phyloP scores from a whole-genome alignment of 2,797 vertebrate genomes.

The Toxotes lorentzi region DNA sequence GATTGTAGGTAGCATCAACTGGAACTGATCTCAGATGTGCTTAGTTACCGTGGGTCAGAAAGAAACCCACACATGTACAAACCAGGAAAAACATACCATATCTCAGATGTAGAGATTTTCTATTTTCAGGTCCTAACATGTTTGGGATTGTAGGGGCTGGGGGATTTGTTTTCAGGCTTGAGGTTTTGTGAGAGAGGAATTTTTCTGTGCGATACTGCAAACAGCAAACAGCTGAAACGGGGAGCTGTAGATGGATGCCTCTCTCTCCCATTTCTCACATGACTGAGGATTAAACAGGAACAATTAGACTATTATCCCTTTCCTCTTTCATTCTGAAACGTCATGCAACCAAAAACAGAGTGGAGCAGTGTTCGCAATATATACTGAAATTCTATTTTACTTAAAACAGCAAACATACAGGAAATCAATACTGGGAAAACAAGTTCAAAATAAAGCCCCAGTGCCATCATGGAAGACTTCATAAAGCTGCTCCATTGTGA shows the following conservation, averaged over 20 bases:
- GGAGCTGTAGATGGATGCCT: not conserved
- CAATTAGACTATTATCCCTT: constrained; percentile 25
- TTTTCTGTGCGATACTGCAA: constrained; percentile 28
- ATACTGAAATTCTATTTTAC: not conserved
- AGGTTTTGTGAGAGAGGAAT: constrained; percentile 21
- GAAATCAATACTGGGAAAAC: not conserved
- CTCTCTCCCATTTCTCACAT: constrained; percentile 35
- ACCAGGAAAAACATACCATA: not conserved
- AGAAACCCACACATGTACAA: not conserved
- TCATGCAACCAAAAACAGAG: constrained; percentile 2
- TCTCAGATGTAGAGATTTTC: not conserved
- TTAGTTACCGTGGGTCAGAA: not conserved
- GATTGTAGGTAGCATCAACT: not conserved
- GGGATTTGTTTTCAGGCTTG: constrained; percentile 6
- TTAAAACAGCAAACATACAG: constrained; percentile 11
- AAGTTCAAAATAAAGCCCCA: constrained; percentile 1
- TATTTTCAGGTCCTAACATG: constrained; percentile 13
- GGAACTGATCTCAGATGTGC: not conserved
- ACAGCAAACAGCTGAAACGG: not conserved
- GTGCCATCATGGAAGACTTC: not conserved
- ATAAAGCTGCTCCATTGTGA: not conserved
- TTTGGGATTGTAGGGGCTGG: not conserved
- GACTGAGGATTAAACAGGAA: constrained; percentile 30
- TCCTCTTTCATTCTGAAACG: not conserved
- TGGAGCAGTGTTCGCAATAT: not conserved